Evolutionary conservation across 92 coral and sea anemone species (phyloP).

Genomic region (Chrysogorgia sp.): DNA sequence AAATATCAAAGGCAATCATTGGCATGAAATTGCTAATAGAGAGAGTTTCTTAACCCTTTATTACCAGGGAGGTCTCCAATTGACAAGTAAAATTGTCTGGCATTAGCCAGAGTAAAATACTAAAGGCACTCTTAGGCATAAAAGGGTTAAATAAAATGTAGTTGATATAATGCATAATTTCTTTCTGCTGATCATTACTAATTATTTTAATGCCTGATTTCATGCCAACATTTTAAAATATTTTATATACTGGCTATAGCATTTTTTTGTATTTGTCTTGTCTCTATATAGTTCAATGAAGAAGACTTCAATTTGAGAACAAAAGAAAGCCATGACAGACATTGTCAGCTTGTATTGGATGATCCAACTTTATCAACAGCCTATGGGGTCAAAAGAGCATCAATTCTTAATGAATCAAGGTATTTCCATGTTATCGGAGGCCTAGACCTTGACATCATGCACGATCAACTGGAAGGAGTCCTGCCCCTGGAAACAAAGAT

Average conservation of each 20-base stretch:
- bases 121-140: too few relatives aligned
- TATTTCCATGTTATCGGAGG: conserved; percentile 70
- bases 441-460: conserved; percentile 70
- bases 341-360: conserved; percentile 51
- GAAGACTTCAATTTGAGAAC: conserved; percentile 56
- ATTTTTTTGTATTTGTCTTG: neutral
- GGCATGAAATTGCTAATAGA: too few relatives aligned
- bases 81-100: too few relatives aligned
- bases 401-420: conserved; percentile 57
- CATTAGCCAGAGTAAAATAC: too few relatives aligned
- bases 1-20: too few relatives aligned
- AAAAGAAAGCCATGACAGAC: conserved; percentile 59
- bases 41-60: too few relatives aligned
- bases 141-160: too few relatives aligned
- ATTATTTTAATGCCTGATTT: neutral
- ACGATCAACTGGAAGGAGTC: conserved; percentile 81
- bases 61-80: too few relatives aligned
- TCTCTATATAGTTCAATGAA: conserved; percentile 50
- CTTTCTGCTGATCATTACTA: too few relatives aligned
- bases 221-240: neutral
- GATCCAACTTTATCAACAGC: conserved; percentile 48
- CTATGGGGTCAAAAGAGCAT: conserved; percentile 62
- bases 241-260: neutral
- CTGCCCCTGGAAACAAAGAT: conserved; percentile 65
- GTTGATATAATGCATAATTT: too few relatives aligned